Evolutionary conservation across 2,113 vertebrate genomes (phyloP).

Genomic region (Passer montanus): DNA sequence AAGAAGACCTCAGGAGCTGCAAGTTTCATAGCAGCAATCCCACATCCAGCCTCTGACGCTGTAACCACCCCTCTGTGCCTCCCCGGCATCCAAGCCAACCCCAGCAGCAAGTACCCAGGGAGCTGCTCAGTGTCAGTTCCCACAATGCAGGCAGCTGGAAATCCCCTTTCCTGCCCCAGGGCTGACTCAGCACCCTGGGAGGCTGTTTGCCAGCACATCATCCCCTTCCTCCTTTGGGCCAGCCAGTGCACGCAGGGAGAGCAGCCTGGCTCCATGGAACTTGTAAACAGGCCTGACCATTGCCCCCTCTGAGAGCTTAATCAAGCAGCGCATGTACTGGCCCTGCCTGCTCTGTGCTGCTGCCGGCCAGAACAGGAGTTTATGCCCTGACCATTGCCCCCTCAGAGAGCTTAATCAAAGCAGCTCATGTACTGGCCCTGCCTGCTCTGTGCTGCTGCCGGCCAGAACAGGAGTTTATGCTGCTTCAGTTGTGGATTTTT

Average conservation of each 20-base stretch:
- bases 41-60: neutral
- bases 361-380: neutral
- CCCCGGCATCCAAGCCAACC: neutral
- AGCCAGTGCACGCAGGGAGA: fast-evolving
- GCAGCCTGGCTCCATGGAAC: neutral
- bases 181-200: neutral
- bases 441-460: neutral
- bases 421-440: neutral
- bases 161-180: neutral
- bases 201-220: neutral
- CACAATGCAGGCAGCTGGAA: neutral
- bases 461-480: neutral
- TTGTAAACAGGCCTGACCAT: neutral
- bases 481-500: neutral
- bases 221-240: neutral
- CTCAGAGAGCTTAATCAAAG: neutral
- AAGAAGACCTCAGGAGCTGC: neutral
- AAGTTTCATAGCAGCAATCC: neutral
- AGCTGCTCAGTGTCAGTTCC: neutral
- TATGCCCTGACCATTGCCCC: fast-evolving
- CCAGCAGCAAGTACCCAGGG: neutral
- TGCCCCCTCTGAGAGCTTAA: fast-evolving
- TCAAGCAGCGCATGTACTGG: neutral
- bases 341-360: neutral
- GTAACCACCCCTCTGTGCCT: neutral